Conservation (phyloP, 2,888 invertebrate genomes). For the Trimorus sp. region DNA sequence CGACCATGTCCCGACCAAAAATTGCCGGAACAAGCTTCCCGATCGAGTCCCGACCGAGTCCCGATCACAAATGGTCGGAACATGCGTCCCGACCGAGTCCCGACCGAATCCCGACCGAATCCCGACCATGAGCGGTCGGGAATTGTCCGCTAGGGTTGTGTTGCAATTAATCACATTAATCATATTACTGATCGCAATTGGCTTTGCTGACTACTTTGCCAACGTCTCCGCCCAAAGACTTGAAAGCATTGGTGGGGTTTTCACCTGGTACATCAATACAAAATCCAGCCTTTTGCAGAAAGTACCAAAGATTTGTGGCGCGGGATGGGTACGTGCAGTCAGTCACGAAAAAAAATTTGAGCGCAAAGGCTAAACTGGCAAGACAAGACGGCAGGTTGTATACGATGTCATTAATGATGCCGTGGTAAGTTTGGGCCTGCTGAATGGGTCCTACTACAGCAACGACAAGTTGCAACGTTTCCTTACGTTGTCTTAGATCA, state of each 20-base stretch:
- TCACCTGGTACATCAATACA: slow-evolving; percentile 20
- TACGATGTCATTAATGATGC: slow-evolving; percentile 27
- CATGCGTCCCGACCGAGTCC: too few species aligned
- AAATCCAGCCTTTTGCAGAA: slow-evolving; percentile 48
- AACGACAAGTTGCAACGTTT: slow-evolving; percentile 34
- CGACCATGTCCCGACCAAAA: too few species aligned
- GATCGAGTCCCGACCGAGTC: too few species aligned
- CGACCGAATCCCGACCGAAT: too few species aligned
- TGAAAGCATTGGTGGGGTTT: slow-evolving; percentile 15
- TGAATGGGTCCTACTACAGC: slow-evolving; percentile 15
- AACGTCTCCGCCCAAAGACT: slow-evolving; percentile 13
- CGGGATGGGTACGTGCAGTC: slow-evolving; percentile 27
- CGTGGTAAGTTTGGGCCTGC: slow-evolving; percentile 16
- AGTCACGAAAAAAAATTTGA: slow-evolving; percentile 7
- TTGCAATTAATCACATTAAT: too few species aligned
- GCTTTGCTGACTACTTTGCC: slow-evolving; percentile 2
- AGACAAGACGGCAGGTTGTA: slow-evolving; percentile 18
- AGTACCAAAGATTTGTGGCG: slow-evolving; percentile 39
- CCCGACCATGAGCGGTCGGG: too few species aligned
- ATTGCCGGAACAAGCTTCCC: too few species aligned
- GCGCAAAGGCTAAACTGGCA: slow-evolving; percentile 17
- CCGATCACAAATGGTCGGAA: too few species aligned
- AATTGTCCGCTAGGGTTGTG: too few species aligned
- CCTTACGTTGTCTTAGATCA: slow-evolving; percentile 8
- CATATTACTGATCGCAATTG: too few species aligned